These are phyloP conservation scores for Momotus momota DNA, from an alignment of 2,797 vertebrate species.

Conservation along the genomic window DNA sequence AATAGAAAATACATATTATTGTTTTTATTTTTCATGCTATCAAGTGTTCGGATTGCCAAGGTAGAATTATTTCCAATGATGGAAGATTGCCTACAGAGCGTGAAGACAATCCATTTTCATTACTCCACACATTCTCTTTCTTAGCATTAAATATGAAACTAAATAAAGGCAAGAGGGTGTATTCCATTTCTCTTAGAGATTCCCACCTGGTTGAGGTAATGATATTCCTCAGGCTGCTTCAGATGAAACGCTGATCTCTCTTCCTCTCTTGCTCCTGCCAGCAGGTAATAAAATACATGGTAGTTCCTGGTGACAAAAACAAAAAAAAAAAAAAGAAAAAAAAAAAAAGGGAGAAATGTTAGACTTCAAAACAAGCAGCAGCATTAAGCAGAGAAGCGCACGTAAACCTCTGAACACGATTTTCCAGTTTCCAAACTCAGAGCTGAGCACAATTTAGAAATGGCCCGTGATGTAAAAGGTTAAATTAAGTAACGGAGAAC, in stretches of 20 bases:
- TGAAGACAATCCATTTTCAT: background rate
- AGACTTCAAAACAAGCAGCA: background rate
- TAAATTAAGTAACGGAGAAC: background rate
- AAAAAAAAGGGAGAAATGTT: background rate
- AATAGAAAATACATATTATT: background rate
- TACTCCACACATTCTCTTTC: background rate
- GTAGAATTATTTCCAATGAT: background rate
- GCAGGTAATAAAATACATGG: slow-evolving; percentile 99
- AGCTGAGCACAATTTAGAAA: background rate
- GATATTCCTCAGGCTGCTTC: slow-evolving; percentile 93
- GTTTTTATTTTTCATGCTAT: background rate
- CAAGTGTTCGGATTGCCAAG: background rate
- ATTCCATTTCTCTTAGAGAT: background rate
- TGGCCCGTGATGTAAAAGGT: background rate
- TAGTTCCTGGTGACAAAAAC: slow-evolving; percentile 89
- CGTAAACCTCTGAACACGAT: background rate
- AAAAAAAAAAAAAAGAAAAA: no score
- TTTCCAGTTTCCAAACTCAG: background rate
- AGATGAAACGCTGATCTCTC: slow-evolving; percentile 93
- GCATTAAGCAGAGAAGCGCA: background rate
- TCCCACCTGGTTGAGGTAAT: slow-evolving; percentile 98
- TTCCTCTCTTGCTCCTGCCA: slow-evolving; percentile 96
- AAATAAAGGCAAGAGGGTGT: background rate
- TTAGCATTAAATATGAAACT: background rate
- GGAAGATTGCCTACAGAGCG: background rate